phyloP scores from a whole-genome alignment of 1,140 invertebrate species.

The Euborellia annulipes region DNA sequence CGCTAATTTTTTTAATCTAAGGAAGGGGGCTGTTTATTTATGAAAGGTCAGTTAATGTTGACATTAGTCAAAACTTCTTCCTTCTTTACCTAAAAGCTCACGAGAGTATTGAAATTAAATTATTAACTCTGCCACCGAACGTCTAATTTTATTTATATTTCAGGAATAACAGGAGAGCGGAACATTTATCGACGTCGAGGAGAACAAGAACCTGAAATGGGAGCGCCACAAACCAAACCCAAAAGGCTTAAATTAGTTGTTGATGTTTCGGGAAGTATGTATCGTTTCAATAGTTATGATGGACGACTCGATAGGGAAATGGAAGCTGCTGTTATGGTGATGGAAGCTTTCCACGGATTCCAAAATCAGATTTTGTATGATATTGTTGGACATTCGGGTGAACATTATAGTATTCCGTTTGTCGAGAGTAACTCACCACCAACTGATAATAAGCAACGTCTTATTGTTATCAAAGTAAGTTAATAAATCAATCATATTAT shows the following conservation, averaged over 20 bases:
- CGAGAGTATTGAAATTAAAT: too few relatives aligned
- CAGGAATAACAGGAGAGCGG: constrained; percentile 74
- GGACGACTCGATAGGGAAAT: constrained; percentile 78
- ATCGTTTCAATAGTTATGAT: constrained; percentile 87
- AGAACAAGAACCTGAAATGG: constrained; percentile 71
- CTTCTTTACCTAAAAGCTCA: too few relatives aligned
- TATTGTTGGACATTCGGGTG: constrained; percentile 87
- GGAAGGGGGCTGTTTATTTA: too few relatives aligned
- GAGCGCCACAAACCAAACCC: constrained; percentile 68
- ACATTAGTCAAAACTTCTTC: too few relatives aligned
- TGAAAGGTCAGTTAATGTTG: constrained; percentile 8
- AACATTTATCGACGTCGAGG: constrained; percentile 71
- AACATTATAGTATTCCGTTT: constrained; percentile 59
- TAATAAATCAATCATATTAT: too few relatives aligned
- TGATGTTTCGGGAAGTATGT: constrained; percentile 94
- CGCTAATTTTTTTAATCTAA: too few relatives aligned
- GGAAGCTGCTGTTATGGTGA: constrained; percentile 82
- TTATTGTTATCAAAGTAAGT: constrained; percentile 53
- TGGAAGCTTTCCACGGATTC: constrained; percentile 84
- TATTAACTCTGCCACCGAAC: too few relatives aligned
- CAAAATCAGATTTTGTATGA: constrained; percentile 85
- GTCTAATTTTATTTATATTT: too few relatives aligned
- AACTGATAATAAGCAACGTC: constrained; percentile 71
- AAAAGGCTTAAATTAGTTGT: constrained; percentile 78
- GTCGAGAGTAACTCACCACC: constrained; percentile 56